Percentiles rank a stretch among this genome's conserved stretches.
Evolutionary conservation across 2,113 vertebrate genomes (phyloP).

Genomic region (Misgurnus anguillicaudatus): DNA sequence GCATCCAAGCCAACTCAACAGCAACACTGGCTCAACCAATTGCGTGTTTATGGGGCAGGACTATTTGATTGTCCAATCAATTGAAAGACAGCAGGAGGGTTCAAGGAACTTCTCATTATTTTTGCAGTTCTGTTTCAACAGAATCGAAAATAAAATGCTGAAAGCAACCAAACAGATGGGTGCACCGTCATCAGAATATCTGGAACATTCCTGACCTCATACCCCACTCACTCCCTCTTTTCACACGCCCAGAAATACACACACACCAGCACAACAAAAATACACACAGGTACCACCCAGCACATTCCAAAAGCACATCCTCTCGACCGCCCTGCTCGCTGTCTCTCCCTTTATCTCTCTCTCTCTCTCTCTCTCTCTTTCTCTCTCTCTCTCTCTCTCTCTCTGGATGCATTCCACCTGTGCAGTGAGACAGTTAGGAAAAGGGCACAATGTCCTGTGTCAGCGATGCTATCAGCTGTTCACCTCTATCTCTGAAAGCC

Average conservation of each 20-base stretch:
- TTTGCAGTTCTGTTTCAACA: background rate
- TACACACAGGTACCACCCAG: constrained; percentile 45
- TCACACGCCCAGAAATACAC: constrained; percentile 35
- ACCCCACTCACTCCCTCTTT: constrained; percentile 50
- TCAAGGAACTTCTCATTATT: too few species aligned
- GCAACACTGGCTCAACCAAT: background rate
- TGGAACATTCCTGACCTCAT: constrained; percentile 51
- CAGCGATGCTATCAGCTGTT: constrained; percentile 58
- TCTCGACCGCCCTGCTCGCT: constrained; percentile 26
- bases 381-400: constrained; percentile 15
- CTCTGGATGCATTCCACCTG: constrained; percentile 62
- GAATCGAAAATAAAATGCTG: background rate
- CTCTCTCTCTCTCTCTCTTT: constrained; percentile 28
- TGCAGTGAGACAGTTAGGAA: constrained; percentile 51
- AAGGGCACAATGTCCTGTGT: constrained; percentile 63
- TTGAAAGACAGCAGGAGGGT: too few species aligned
- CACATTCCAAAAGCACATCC: constrained; percentile 44
- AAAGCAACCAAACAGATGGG: constrained; percentile 2
- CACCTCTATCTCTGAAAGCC: constrained; percentile 10
- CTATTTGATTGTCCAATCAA: too few species aligned
- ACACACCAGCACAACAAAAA: constrained; percentile 39
- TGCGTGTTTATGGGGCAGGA: background rate
- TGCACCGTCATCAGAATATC: constrained; percentile 34
- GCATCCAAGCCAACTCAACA: background rate
- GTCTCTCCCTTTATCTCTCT: too few species aligned